A percentile compares a stretch with the other conserved stretches of the same genome.
Conservation (phyloP, 2,888 invertebrate genomes). For the Vannuccia rotundouncinata region DNA sequence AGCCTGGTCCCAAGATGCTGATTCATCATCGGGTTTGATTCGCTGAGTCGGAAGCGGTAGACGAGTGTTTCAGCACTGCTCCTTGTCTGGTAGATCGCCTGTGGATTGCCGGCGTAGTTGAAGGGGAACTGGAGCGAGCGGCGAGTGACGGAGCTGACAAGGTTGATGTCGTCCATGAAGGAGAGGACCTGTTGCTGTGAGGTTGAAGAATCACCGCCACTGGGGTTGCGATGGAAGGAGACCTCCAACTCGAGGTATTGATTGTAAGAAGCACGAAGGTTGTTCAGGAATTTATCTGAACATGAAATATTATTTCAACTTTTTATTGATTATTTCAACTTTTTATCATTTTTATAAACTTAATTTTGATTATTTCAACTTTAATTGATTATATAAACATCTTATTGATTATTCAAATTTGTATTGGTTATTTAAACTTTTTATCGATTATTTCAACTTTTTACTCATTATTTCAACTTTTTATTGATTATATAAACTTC, state of each 20-base stretch:
- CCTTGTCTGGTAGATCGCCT: background rate
- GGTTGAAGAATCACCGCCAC: too few relatives aligned
- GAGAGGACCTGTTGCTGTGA: background rate
- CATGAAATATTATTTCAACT: background rate
- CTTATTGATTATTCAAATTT: too few relatives aligned
- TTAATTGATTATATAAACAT: too few relatives aligned
- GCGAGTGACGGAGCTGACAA: background rate
- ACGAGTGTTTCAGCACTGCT: background rate
- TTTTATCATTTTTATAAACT: too few relatives aligned
- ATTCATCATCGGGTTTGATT: background rate
- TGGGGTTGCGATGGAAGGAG: background rate
- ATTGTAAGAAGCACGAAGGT: constrained; percentile 22
- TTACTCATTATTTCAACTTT: too few relatives aligned
- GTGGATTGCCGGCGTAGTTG: background rate
- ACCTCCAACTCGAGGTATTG: constrained; percentile 1
- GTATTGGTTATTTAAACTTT: too few relatives aligned
- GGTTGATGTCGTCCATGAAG: background rate
- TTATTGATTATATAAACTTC: too few relatives aligned
- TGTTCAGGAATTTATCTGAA: constrained; percentile 16
- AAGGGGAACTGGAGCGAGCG: background rate
- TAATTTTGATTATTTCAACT: too few relatives aligned
- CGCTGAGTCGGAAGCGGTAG: constrained; percentile 1
- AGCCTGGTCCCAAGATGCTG: background rate
- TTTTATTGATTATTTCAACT: too few relatives aligned
- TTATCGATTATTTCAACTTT: too few relatives aligned